A percentile compares a stretch with the other conserved stretches of the same genome.
Conservation (phyloP, 2,797 vertebrate species). For the Aratinga solstitialis region DNA sequence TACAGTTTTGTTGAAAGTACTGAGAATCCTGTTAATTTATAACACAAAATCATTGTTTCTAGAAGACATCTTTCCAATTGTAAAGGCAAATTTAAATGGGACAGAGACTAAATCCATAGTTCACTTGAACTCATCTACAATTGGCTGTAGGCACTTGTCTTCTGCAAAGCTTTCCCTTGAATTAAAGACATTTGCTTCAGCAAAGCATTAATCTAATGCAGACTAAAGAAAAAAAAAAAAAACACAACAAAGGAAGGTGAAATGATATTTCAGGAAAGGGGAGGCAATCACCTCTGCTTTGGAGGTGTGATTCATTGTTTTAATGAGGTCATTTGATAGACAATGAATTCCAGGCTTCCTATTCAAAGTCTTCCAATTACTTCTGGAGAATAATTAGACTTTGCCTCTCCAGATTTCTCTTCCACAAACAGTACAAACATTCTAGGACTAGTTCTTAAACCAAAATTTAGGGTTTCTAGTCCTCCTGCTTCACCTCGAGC, state of each 20-base stretch:
- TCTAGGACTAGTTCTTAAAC: neutral
- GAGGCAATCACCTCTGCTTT: neutral
- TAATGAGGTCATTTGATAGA: constrained; percentile 40
- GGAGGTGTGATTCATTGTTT: constrained; percentile 1
- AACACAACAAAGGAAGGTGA: neutral
- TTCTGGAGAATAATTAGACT: constrained; percentile 31
- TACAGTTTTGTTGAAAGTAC: neutral
- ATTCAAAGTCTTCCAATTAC: constrained; percentile 38
- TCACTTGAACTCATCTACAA: neutral
- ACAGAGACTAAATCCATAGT: neutral
- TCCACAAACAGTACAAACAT: neutral
- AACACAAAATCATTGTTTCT: neutral
- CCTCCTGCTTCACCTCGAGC: neutral
- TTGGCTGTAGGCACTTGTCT: neutral
- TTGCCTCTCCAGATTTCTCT: neutral
- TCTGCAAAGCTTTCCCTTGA: neutral
- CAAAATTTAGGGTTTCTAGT: neutral
- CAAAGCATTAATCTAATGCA: neutral
- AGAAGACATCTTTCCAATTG: constrained; percentile 11
- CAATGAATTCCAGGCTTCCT: constrained; percentile 14
- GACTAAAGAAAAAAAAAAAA: neutral
- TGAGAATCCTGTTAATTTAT: neutral
- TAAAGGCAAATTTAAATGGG: neutral
- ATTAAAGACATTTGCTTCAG: neutral
- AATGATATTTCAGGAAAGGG: constrained; percentile 8